These are phyloP conservation scores for Etheostoma nigrum DNA, from an alignment of 2,797 vertebrate species.

Conservation along the genomic window DNA sequence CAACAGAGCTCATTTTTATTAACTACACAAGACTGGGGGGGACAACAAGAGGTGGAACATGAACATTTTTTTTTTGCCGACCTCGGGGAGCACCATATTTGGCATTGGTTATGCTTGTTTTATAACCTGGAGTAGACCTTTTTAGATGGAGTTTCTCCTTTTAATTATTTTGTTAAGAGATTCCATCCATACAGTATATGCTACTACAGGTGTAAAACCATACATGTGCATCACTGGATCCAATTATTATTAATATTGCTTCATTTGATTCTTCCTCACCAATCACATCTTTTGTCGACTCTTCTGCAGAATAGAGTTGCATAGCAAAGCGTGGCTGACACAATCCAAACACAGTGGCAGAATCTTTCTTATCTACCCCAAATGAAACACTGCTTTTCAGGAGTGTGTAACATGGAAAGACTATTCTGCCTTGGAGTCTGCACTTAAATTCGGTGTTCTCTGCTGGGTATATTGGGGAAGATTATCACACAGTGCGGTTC, in stretches of 20 bases:
- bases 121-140: constrained; percentile 45
- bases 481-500: constrained; percentile 38
- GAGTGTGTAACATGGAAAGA: constrained; percentile 22
- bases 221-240: constrained; percentile 45
- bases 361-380: constrained; percentile 45
- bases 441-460: constrained; percentile 62
- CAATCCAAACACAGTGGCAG: constrained; percentile 32
- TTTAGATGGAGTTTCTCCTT: constrained; percentile 25
- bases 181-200: constrained; percentile 29
- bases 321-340: constrained; percentile 14
- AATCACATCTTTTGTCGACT: constrained; percentile 56
- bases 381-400: constrained; percentile 36
- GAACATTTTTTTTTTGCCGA: constrained; percentile 32
- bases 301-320: constrained; percentile 46
- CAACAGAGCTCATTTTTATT: constrained; percentile 58
- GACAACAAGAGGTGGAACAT: constrained; percentile 33
- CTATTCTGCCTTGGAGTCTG: constrained; percentile 63
- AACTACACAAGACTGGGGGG: constrained; percentile 44
- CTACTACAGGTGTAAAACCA: constrained; percentile 47
- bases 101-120: constrained; percentile 47
- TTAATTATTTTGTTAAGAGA: not conserved
- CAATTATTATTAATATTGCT: constrained; percentile 5
- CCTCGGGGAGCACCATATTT: constrained; percentile 29
- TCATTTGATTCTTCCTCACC: constrained; percentile 36
- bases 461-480: constrained; percentile 24